phyloP scores from a whole-genome alignment of 2,888 invertebrate species.

The Folsomia manolachei region DNA sequence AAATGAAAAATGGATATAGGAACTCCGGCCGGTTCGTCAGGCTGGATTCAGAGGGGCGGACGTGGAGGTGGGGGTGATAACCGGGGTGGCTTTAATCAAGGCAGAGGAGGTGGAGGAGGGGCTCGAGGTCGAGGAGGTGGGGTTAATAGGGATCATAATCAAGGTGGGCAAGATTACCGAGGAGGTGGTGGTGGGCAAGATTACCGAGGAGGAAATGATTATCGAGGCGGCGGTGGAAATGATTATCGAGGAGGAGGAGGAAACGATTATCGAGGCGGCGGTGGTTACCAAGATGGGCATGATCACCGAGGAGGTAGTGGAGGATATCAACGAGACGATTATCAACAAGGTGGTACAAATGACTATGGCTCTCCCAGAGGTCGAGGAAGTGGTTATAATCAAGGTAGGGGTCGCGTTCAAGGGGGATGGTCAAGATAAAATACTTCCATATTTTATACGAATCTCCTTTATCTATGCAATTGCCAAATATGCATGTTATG shows the following conservation, averaged over 20 bases:
- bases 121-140: slow-evolving; percentile 36
- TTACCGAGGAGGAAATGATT: slow-evolving; percentile 14
- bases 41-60: slow-evolving; percentile 49
- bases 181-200: slow-evolving; percentile 33
- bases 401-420: slow-evolving; percentile 48
- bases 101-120: slow-evolving; percentile 50
- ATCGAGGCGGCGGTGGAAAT: slow-evolving; percentile 15
- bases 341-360: slow-evolving; percentile 21
- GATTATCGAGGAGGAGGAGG: slow-evolving; percentile 34
- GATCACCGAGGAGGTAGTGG: slow-evolving; percentile 22
- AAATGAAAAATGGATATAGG: too few relatives aligned
- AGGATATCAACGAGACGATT: slow-evolving; percentile 20
- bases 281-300: slow-evolving; percentile 21
- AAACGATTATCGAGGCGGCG: slow-evolving; percentile 33
- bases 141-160: slow-evolving; percentile 52
- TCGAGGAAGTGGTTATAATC: slow-evolving; percentile 27
- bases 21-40: slow-evolving; percentile 51
- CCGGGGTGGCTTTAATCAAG: slow-evolving; percentile 35
- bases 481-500: too few relatives aligned
- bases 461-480: too few relatives aligned
- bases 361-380: slow-evolving; percentile 9
- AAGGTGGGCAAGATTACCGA: slow-evolving; percentile 43
- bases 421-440: background rate
- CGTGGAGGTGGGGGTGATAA: slow-evolving; percentile 50
- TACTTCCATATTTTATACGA: too few relatives aligned